phyloP scores from a whole-genome alignment of 2,113 vertebrate species.

The Synodontis membranacea region DNA sequence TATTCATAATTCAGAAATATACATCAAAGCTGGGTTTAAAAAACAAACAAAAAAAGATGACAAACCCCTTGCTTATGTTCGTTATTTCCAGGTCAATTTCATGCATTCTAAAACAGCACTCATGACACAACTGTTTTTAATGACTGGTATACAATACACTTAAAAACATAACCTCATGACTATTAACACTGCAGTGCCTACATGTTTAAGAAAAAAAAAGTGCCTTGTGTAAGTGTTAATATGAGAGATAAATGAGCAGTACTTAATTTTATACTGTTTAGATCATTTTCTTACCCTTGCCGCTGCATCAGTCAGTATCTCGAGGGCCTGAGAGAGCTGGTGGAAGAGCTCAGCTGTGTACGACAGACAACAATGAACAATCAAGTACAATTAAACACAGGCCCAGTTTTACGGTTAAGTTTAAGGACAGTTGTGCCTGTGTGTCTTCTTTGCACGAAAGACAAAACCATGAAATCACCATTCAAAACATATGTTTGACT shows the following conservation, averaged over 20 bases:
- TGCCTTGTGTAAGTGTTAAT: background rate
- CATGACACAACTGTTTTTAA: background rate
- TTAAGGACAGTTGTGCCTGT: slow-evolving; percentile 43
- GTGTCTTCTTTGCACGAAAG: slow-evolving; percentile 46
- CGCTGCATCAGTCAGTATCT: slow-evolving; percentile 88
- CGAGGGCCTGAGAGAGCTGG: slow-evolving; percentile 93
- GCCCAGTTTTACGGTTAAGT: slow-evolving; percentile 17
- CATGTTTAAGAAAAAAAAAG: background rate
- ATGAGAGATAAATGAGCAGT: slow-evolving; percentile 8
- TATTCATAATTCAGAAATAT: background rate
- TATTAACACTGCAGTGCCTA: background rate
- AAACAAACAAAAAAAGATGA: too few species aligned
- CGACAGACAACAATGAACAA: slow-evolving; percentile 50
- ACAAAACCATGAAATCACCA: slow-evolving; percentile 44
- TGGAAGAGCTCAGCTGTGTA: slow-evolving; percentile 87
- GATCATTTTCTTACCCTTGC: slow-evolving; percentile 81
- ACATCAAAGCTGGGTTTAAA: background rate
- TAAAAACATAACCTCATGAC: background rate
- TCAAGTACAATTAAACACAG: slow-evolving; percentile 35
- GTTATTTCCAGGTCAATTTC: background rate
- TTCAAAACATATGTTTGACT: slow-evolving; percentile 36
- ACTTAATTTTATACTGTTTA: background rate
- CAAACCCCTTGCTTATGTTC: background rate
- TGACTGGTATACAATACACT: background rate
- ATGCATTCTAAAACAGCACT: background rate